These are phyloP conservation scores for Syritta pipiens DNA, from an alignment of 2,888 invertebrate genomes.

Conservation along the genomic window DNA sequence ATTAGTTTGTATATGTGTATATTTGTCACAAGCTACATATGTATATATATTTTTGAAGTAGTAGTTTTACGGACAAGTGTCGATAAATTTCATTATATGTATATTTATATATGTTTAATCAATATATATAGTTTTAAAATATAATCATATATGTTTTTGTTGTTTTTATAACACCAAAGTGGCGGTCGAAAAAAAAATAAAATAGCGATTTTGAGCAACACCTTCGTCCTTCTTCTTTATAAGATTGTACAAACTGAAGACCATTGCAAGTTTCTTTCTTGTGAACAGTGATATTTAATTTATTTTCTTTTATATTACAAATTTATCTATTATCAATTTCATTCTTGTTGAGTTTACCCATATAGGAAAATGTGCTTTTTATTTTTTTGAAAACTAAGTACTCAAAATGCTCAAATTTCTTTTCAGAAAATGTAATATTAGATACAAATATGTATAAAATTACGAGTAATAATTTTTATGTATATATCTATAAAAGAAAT, in stretches of 20 bases:
- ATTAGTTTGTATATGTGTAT: constrained; percentile 63
- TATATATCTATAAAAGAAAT: constrained; percentile 22
- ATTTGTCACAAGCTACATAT: constrained; percentile 40
- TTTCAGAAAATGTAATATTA: too few relatives aligned
- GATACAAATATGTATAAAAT: background rate
- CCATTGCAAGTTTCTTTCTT: too few relatives aligned
- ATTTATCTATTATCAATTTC: background rate
- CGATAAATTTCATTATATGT: constrained; percentile 57
- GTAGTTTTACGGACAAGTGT: constrained; percentile 26
- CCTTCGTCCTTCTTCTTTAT: too few relatives aligned
- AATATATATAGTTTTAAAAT: constrained; percentile 69
- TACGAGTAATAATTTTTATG: background rate
- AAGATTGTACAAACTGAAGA: too few relatives aligned
- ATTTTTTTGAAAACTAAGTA: constrained; percentile 6
- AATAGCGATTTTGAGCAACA: too few relatives aligned
- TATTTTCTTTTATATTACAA: constrained; percentile 9
- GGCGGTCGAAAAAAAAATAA: background rate
- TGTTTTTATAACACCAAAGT: background rate
- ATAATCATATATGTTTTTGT: constrained; percentile 2
- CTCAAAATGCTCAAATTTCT: constrained; percentile 8
- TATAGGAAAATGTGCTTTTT: background rate
- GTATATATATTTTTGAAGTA: too few relatives aligned
- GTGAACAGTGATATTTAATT: constrained; percentile 12
- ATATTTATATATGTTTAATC: constrained; percentile 37
- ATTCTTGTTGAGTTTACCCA: too few relatives aligned